A percentile compares a stretch with the other conserved stretches of the same genome.
Evolutionary conservation across 2,113 vertebrate genomes (phyloP).

Genomic region (Pantherophis guttatus): DNA sequence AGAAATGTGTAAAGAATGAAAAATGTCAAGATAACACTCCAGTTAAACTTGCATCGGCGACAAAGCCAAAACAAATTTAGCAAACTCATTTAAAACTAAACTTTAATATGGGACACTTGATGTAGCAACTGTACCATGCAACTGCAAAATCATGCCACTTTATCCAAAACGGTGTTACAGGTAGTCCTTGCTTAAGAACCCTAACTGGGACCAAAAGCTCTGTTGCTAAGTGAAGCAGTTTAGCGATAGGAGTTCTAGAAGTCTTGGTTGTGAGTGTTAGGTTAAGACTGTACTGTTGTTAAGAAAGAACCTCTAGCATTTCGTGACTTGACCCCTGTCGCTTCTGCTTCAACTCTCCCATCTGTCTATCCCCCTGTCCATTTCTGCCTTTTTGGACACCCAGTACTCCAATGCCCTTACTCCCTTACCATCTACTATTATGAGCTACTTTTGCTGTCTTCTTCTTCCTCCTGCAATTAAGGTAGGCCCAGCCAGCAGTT

Average conservation of each 20-base stretch:
- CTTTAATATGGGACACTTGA: background rate
- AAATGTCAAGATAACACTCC: background rate
- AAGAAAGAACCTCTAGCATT: background rate
- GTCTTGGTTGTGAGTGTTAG: background rate
- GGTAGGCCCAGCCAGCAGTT: background rate
- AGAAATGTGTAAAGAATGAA: background rate
- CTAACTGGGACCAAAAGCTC: background rate
- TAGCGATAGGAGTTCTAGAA: background rate
- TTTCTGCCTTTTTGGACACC: background rate
- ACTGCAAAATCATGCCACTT: background rate
- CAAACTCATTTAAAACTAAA: background rate
- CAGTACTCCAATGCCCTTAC: background rate
- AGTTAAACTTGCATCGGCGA: background rate
- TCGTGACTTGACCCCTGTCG: background rate
- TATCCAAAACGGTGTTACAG: background rate
- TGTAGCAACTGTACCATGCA: background rate
- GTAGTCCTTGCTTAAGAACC: background rate
- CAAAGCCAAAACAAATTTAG: background rate
- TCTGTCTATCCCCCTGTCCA: background rate
- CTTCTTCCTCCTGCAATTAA: background rate
- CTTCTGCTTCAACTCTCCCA: background rate
- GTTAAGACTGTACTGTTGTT: background rate
- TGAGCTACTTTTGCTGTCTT: background rate
- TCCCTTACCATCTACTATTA: background rate
- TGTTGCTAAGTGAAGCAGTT: background rate